Evolutionary conservation across 2,113 vertebrate genomes (phyloP), one percentile per base, ranked within the genome.

Genomic region (Antechinus stuartii): DNA sequence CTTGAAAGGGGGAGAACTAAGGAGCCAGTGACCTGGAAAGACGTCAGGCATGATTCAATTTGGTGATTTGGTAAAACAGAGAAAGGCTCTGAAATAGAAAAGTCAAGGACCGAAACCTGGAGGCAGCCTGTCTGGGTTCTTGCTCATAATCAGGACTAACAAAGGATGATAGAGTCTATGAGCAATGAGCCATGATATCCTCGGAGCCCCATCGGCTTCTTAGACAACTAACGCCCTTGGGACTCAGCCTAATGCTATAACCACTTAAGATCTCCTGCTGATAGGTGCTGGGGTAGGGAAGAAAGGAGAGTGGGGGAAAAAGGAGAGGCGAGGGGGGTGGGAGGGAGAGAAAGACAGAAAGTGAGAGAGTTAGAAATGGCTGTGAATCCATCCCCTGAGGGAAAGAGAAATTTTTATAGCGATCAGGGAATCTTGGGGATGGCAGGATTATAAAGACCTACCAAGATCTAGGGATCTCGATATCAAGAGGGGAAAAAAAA

Each of bases 121-220:
- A 98, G 98, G 98, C 98, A 96, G 98, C 96, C 97, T 98, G 98
- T 98, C 98, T 98, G 98, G 98, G 96, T 94, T 90, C 0, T 0
- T 94, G 57, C 96, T 94, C 94, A 95, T 98, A 98, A 98, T 98
- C 93, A 98, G 95, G 94, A 53, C 95, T 97, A 98, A 98, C 97
- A 47, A 97, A 96, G 91, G 96, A 91, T 97, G 97, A 98, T 98
- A 96, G 96, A 97, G 95, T 95, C 97, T 0, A 68, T 76, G 94
- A 96, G 96, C 42, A 5, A 94, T 94, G 94, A 95, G 97, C 94
- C 2, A 91, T 96, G 84, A 97, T 98, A 96, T 97, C 96, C 97
- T 93, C 16, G 7, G 93, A 97, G 97, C 97, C 97, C 95, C 95
- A 91, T 2, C 46, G 90, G 94, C 91, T 94, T 96, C 49, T 96